phyloP scores from a whole-genome alignment of 2,888 invertebrate species.

The Osmoderma eremita region DNA sequence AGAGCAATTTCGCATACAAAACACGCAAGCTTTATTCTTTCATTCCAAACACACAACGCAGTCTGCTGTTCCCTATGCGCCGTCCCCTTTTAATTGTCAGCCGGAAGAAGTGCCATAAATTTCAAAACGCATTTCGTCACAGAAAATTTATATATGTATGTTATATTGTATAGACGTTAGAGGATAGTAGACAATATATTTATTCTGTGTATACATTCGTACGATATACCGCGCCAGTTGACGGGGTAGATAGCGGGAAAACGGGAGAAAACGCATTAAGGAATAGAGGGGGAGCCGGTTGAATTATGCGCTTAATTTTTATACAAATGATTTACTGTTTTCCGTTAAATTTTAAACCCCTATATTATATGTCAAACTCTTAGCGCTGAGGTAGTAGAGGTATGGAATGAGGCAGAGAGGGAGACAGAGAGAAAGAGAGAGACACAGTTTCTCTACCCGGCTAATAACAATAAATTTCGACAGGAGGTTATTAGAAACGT shows the following conservation, averaged over 20 bases:
- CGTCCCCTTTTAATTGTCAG: constrained; percentile 40
- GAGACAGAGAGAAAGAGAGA: too few relatives aligned
- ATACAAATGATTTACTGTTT: constrained; percentile 43
- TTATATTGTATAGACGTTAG: constrained; percentile 4
- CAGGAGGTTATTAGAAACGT: constrained; percentile 33
- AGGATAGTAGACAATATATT: constrained; percentile 24
- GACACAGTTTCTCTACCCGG: constrained; percentile 13
- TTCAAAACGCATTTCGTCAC: constrained; percentile 38
- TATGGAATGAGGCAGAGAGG: too few relatives aligned
- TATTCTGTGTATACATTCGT: constrained; percentile 14
- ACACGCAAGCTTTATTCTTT: too few relatives aligned
- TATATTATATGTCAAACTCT: constrained; percentile 19
- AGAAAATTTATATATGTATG: constrained; percentile 26
- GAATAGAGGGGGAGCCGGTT: constrained; percentile 37
- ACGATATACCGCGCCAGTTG: background rate
- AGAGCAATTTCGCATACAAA: too few relatives aligned
- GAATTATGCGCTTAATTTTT: constrained; percentile 43
- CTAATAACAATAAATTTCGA: constrained; percentile 40
- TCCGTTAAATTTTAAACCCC: constrained; percentile 41
- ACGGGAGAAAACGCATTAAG: constrained; percentile 34
- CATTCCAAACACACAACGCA: constrained; percentile 7
- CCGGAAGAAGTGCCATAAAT: constrained; percentile 38
- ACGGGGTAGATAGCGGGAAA: constrained; percentile 16
- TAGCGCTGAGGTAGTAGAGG: background rate
- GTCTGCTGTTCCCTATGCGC: constrained; percentile 11